Base-by-base conservation (phyloP, 2,113 vertebrate genomes). In the Dunckerocampus dactyliophorus region DNA sequence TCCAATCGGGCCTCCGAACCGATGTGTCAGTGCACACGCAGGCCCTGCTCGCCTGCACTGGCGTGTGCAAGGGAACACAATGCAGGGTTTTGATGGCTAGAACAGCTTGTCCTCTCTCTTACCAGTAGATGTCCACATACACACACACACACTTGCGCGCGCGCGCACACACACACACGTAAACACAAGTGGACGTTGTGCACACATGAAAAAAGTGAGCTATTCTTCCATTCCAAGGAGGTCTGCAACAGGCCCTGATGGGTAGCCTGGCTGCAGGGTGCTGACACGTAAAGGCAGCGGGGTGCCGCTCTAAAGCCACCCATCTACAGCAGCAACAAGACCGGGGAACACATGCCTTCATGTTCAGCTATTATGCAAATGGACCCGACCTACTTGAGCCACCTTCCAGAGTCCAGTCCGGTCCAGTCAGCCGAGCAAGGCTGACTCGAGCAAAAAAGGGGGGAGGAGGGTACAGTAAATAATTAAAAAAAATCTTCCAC, bases 21-120 rank as follows among this genome's bases (percentile, higher is more conserved):
- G 68, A 20, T 69, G 68, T 77, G 74, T 74, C 76, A 69, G 59
- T 72, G 67, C 65, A 54, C 52, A 19, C 52, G 28, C 64, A 82
- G 83, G 81, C 79, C 86, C 79, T 62, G 61, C 71, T 80, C 14
- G 63, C 69, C 37, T 43, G 20, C 37, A 59, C 37, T 39, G 55
- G 55, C 39, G 10, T 20, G 56, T 45, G 73, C 70, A 74, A 80
- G 81, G 76, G 79, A 88, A 85, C 82, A 89, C 81, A 87, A 90
- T 90, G 89, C 89, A 88, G 88, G 86, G 79, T 89, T 89, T 88
- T 89, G 81, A 86, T 81, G 79, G 82, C 79, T 82, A 84, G 86
- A 85, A 89, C 87, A 82, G 83, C 71, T 60, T 83, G 88, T 88
- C 82, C 86, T 72, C 68, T 72, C 70, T 71, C 76, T 80, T 42